Evolutionary conservation across 2,888 invertebrate species (phyloP).

Genomic region (Chymomyza amoena): DNA sequence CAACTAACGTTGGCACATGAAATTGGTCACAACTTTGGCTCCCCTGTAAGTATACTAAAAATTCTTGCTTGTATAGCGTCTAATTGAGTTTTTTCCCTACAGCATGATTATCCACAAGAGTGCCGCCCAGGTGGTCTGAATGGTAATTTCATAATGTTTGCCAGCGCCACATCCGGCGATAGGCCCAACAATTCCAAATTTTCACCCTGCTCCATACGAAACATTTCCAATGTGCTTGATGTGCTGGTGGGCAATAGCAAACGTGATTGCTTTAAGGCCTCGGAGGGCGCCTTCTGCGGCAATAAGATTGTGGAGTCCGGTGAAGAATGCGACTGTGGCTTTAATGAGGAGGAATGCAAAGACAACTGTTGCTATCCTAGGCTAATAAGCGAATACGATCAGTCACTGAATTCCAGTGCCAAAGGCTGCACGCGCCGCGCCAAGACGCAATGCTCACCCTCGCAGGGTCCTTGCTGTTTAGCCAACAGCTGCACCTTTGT

Average conservation of each 20-base stretch:
- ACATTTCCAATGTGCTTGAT: slow-evolving; percentile 95
- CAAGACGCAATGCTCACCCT: slow-evolving; percentile 91
- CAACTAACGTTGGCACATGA: slow-evolving; percentile 99
- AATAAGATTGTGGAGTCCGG: slow-evolving; percentile 99
- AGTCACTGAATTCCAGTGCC: slow-evolving; percentile 84
- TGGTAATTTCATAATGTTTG: slow-evolving; percentile 99
- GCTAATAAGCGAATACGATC: slow-evolving; percentile 85
- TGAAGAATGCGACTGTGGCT: slow-evolving; percentile 99
- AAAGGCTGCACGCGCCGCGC: slow-evolving; percentile 89
- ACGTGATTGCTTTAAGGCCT: slow-evolving; percentile 94
- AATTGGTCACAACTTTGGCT: slow-evolving; percentile 99
- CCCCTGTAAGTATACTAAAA: slow-evolving; percentile 86
- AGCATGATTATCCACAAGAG: slow-evolving; percentile 96
- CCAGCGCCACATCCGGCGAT: slow-evolving; percentile 98
- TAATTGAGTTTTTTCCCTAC: slow-evolving; percentile 32
- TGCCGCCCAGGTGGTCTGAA: slow-evolving; percentile 93
- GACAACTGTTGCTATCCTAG: slow-evolving; percentile 96
- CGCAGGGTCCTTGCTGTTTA: slow-evolving; percentile 98
- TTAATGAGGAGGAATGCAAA: slow-evolving; percentile 93
- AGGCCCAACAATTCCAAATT: slow-evolving; percentile 98
- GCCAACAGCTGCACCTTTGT: slow-evolving; percentile 89
- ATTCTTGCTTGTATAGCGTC: background rate
- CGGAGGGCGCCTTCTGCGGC: slow-evolving; percentile 97
- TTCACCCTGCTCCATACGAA: slow-evolving; percentile 95
- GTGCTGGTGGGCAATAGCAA: slow-evolving; percentile 94